Percentiles rank a stretch among this genome's conserved stretches.
Evolutionary conservation across 2,888 invertebrate genomes (phyloP).

Genomic region (Antheraea yamamai): DNA sequence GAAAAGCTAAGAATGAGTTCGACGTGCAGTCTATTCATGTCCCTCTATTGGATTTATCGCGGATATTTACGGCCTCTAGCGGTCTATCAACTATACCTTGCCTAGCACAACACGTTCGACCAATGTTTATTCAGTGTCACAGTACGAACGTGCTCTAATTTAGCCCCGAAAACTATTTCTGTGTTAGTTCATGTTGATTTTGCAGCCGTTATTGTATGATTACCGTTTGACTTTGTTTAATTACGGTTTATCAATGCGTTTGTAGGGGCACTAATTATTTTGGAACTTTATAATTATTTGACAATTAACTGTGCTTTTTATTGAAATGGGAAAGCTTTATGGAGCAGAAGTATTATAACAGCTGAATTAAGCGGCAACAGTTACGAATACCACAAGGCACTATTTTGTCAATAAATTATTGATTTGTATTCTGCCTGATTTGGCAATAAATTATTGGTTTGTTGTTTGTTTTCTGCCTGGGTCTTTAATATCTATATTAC

Average conservation of each 20-base stretch:
- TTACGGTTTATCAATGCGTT: not conserved
- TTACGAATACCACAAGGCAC: too few species aligned
- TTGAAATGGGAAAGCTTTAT: too few species aligned
- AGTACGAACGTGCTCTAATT: conserved; percentile 6
- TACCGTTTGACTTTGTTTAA: not conserved
- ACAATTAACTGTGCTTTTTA: not conserved
- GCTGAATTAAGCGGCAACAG: too few species aligned
- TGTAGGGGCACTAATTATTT: not conserved
- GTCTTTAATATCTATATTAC: too few species aligned
- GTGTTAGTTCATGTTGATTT: not conserved
- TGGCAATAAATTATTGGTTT: too few species aligned
- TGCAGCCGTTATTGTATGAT: not conserved
- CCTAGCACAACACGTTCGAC: conserved; percentile 2
- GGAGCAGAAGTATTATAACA: too few species aligned
- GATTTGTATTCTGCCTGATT: too few species aligned
- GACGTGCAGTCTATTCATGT: conserved; percentile 4
- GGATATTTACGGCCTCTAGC: conserved; percentile 12
- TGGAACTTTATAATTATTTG: not conserved
- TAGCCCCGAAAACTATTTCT: not conserved
- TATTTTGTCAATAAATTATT: too few species aligned
- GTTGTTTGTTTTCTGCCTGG: too few species aligned
- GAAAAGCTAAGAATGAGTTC: not conserved
- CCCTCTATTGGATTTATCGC: conserved; percentile 1
- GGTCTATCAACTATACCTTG: not conserved
- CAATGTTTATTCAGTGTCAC: conserved; percentile 13